Evolutionary conservation across 2,113 vertebrate species (phyloP).

Genomic region (Geothlypis trichas): DNA sequence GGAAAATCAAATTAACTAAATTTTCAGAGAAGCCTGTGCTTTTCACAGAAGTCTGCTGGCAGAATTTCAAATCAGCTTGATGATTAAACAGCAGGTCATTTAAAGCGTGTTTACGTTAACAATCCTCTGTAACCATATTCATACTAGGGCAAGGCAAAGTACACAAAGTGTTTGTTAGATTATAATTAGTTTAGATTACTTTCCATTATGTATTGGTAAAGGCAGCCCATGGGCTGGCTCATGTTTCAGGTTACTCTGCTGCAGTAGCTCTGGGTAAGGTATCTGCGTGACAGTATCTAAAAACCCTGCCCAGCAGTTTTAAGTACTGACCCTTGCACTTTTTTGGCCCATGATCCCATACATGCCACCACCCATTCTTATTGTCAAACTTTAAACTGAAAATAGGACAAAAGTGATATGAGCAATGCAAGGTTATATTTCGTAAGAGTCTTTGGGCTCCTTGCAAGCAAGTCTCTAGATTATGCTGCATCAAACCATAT

Average conservation of each 20-base stretch:
- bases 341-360: not conserved
- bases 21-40: not conserved
- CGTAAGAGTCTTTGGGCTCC: not conserved
- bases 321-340: not conserved
- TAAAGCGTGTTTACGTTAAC: not conserved
- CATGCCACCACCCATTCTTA: not conserved
- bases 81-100: constrained; percentile 35
- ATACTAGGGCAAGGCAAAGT: not conserved
- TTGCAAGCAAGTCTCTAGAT: not conserved
- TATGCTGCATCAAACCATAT: not conserved
- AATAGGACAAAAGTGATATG: not conserved
- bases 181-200: constrained; percentile 42
- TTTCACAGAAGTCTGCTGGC: not conserved
- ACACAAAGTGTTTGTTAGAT: constrained; percentile 13
- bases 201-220: constrained; percentile 34
- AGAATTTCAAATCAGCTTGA: constrained; percentile 17
- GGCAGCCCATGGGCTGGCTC: constrained; percentile 3
- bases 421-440: not conserved
- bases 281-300: not conserved
- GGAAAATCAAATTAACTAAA: not conserved
- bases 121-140: constrained; percentile 8
- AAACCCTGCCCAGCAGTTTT: not conserved
- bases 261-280: not conserved
- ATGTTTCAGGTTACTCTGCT: not conserved
- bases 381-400: constrained; percentile 2